A percentile compares a stretch with the other conserved stretches of the same genome.
phyloP scores from a whole-genome alignment of 1,140 invertebrate genomes.

The Delia radicum region DNA sequence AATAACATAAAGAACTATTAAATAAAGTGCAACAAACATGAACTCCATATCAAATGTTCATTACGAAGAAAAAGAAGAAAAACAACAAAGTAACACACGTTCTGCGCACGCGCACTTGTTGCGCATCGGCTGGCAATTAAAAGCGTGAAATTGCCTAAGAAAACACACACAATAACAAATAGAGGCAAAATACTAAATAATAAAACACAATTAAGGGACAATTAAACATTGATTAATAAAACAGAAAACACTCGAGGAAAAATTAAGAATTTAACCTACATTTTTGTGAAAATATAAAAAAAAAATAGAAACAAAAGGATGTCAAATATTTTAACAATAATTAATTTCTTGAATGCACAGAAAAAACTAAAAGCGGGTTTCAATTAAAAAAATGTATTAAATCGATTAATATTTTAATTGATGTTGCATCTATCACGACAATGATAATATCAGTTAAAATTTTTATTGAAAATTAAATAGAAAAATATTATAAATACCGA shows the following conservation, averaged over 20 bases:
- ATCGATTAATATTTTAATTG: too few relatives aligned
- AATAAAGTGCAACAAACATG: constrained; percentile 23
- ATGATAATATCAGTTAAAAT: too few relatives aligned
- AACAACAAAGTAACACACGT: constrained; percentile 16
- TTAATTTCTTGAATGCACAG: too few relatives aligned
- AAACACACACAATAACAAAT: background rate
- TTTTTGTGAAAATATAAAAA: background rate
- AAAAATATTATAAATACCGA: too few relatives aligned
- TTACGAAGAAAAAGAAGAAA: background rate
- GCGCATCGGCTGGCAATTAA: constrained; percentile 49
- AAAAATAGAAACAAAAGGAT: background rate
- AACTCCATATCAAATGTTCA: background rate
- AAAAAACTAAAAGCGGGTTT: too few relatives aligned
- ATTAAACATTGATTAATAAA: constrained; percentile 11
- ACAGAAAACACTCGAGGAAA: background rate
- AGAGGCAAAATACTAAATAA: background rate
- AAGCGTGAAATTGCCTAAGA: constrained; percentile 48
- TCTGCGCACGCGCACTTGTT: constrained; percentile 33
- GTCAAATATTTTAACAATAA: too few relatives aligned
- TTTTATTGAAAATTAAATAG: too few relatives aligned
- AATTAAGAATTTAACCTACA: background rate
- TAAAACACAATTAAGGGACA: background rate
- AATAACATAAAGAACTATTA: constrained; percentile 16
- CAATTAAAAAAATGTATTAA: too few relatives aligned
- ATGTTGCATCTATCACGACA: too few relatives aligned